These are phyloP conservation scores for Mellivora capensis DNA, from an alignment of 2,113 vertebrate genomes.

Conservation along the genomic window DNA sequence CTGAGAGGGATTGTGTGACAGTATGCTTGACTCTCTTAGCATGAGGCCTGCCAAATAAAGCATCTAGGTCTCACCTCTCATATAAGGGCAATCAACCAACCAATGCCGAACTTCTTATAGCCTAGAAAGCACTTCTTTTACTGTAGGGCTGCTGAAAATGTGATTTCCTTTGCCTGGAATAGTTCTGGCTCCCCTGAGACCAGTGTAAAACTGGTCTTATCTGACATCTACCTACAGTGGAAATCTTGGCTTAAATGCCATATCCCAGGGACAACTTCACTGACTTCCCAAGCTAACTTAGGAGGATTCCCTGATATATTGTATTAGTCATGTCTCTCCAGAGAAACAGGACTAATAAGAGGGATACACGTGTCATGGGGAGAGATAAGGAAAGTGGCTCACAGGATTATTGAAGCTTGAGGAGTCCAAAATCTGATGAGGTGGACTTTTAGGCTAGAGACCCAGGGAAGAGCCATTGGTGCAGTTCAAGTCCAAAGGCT, in stretches of 20 bases:
- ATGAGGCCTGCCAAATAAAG: conserved; percentile 46
- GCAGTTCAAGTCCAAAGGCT: not conserved
- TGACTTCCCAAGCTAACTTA: not conserved
- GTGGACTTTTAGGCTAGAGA: not conserved
- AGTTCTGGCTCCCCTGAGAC: not conserved
- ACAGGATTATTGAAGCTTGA: not conserved
- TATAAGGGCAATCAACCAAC: not conserved
- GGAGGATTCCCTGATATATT: not conserved
- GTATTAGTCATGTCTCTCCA: not conserved
- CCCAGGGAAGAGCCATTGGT: not conserved
- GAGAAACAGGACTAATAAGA: not conserved
- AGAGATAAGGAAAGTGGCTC: not conserved
- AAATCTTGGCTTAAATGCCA: not conserved
- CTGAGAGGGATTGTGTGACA: conserved; percentile 45
- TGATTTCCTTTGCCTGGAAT: not conserved
- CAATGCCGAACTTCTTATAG: not conserved
- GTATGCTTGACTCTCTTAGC: conserved; percentile 52
- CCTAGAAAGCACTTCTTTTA: not conserved
- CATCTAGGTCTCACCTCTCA: conserved; percentile 10
- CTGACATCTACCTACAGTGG: not conserved
- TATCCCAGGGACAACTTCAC: not conserved
- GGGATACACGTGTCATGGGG: not conserved
- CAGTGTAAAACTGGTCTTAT: not conserved
- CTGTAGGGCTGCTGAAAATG: not conserved
- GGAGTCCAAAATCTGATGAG: not conserved